phyloP scores from a whole-genome alignment of 1,140 invertebrate genomes.

The Hesperophylax magnus region DNA sequence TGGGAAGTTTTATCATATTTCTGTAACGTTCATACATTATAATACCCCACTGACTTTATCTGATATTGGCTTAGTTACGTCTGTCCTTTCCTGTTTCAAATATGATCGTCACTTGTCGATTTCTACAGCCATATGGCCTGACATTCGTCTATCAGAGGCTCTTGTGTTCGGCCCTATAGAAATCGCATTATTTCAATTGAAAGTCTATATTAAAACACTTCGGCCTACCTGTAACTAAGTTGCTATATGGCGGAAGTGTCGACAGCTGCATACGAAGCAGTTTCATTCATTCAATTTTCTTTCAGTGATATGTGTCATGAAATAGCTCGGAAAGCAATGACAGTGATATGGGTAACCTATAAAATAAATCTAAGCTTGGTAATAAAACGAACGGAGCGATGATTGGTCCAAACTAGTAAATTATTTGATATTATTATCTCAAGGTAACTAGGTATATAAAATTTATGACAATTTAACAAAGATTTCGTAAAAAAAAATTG shows the following conservation, averaged over 20 bases:
- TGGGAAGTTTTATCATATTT: too few relatives aligned
- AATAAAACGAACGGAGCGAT: too few relatives aligned
- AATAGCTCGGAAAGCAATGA: not conserved
- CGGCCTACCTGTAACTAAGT: slow-evolving; percentile 9
- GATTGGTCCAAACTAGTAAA: not conserved
- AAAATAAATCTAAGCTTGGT: too few relatives aligned
- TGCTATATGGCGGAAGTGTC: not conserved
- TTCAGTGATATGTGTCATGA: slow-evolving; percentile 3
- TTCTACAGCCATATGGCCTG: slow-evolving; percentile 32
- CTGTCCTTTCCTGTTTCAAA: not conserved
- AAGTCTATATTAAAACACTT: slow-evolving; percentile 39
- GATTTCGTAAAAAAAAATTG: too few relatives aligned
- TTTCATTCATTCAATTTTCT: slow-evolving; percentile 29
- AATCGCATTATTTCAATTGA: slow-evolving; percentile 45
- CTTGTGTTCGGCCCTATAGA: slow-evolving; percentile 11
- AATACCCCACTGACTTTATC: not conserved
- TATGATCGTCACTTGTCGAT: slow-evolving; percentile 19
- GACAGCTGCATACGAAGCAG: slow-evolving; percentile 2
- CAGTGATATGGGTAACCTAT: slow-evolving; percentile 28
- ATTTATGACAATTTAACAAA: too few relatives aligned
- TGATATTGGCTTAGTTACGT: not conserved
- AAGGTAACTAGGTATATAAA: too few relatives aligned
- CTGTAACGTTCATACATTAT: too few relatives aligned
- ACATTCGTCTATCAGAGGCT: slow-evolving; percentile 31
- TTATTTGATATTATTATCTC: not conserved